Conservation (phyloP, 2,797 vertebrate genomes). For the Cossypha polioptera region DNA sequence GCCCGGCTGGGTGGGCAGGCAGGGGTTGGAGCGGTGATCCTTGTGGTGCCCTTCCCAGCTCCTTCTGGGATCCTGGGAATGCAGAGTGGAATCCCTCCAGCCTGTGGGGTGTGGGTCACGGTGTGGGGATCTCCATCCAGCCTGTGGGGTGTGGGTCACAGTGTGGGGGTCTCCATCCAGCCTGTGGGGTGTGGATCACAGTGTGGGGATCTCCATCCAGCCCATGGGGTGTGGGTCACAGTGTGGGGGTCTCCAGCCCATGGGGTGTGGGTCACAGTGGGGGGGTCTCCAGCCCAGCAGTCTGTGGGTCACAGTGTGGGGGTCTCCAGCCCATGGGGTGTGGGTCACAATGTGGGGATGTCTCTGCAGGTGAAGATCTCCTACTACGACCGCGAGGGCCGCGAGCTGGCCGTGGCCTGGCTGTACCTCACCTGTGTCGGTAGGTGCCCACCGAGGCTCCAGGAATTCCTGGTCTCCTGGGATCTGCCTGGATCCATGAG, state of each 20-base stretch:
- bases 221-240: neutral
- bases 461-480: rapidly evolving
- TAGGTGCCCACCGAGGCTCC: neutral
- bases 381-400: constrained; percentile 35
- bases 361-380: constrained; percentile 71
- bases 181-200: neutral
- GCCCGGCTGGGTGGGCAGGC: neutral
- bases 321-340: too few relatives aligned
- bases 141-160: too few relatives aligned
- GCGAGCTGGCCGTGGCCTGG: constrained; percentile 27
- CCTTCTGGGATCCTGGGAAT: rapidly evolving
- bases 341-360: too few relatives aligned
- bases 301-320: neutral
- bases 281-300: neutral
- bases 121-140: neutral
- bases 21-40: rapidly evolving
- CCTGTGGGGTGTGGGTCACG: neutral
- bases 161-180: neutral
- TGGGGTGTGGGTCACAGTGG: neutral
- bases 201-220: too few relatives aligned
- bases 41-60: neutral
- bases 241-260: neutral
- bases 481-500: neutral
- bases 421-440: constrained; percentile 71
- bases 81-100: too few relatives aligned